These are phyloP conservation scores for Penaeus monodon DNA, from an alignment of 2,888 invertebrate genomes.

Conservation along the genomic window DNA sequence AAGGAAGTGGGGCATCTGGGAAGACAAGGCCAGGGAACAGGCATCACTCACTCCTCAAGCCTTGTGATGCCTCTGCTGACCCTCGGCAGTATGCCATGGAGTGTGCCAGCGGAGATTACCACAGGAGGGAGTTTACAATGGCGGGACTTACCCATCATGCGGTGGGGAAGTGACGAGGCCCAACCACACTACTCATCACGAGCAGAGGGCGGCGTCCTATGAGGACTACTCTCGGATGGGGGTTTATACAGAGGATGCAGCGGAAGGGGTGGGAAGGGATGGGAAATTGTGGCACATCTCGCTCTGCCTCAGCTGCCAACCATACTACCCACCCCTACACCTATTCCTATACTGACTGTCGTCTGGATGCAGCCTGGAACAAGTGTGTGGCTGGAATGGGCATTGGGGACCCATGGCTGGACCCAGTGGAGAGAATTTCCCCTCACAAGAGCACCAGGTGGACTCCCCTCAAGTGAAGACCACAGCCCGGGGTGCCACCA, in stretches of 20 bases:
- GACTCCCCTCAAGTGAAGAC: constrained; percentile 38
- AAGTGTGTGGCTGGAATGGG: constrained; percentile 44
- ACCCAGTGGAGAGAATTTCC: constrained; percentile 39
- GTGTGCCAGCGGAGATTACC: constrained; percentile 40
- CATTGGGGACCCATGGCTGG: constrained; percentile 13
- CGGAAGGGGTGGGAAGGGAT: constrained; percentile 43
- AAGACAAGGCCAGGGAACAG: constrained; percentile 22
- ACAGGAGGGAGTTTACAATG: constrained; percentile 32
- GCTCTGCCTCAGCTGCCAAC: constrained; percentile 21
- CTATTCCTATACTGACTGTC: constrained; percentile 53
- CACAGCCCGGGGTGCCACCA: constrained; percentile 10
- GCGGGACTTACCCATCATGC: constrained; percentile 30
- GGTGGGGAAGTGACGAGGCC: constrained; percentile 39
- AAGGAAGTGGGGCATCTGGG: constrained; percentile 35
- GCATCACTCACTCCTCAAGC: constrained; percentile 12
- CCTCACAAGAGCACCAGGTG: constrained; percentile 35
- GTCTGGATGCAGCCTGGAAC: constrained; percentile 54
- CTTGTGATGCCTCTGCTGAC: constrained; percentile 27
- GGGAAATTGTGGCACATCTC: constrained; percentile 37
- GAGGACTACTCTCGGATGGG: constrained; percentile 51
- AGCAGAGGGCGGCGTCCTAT: constrained; percentile 30
- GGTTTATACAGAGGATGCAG: constrained; percentile 46
- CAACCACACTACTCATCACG: neutral
- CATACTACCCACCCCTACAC: constrained; percentile 50
- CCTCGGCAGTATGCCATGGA: constrained; percentile 44